Evolutionary conservation across 2,888 invertebrate species (phyloP), one percentile per base, ranked within the genome.

Genomic region (Meiosimyza decipiens): DNA sequence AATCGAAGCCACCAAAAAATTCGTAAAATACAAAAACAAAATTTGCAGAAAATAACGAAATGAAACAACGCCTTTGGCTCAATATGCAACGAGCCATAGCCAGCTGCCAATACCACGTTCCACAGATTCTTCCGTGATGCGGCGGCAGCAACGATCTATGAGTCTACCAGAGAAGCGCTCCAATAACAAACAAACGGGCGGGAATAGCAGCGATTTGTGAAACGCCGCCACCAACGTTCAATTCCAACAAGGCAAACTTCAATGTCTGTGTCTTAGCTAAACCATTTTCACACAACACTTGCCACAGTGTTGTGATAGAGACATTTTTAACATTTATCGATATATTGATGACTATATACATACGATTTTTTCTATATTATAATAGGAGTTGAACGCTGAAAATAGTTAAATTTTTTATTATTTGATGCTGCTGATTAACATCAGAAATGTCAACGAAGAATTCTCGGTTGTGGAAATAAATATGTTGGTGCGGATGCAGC

Each of bases 11-110:
- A 71, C 52, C 57, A 71, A 63, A 51, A 74, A 62, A 71, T 63
- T 40, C 69, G 69, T 60, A 52, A 64, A 79, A 80, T 40, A 62
- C 76, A 74, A 64, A 52, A 72, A 64, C 62, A 40, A 69, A 59
- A 71, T 40, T 71, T 55, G 22, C 71, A 60, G 13, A 65, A 47
- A 55, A 52, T 16, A 64, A 50, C 59, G 49, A 28, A 54, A 47
- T 59, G 22, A 47, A 62, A 65, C 65, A 74, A 66, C 71, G 68
- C 59, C 64, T 62, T 16, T 55, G 59, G 47, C 72, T 40, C 40
- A 9, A 9, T 40, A 9, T 40, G 63, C 72, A 55, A 51, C 68
- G 63, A 76, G 80, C 81, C 79, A 79, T 80, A 80, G 15, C 18
- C 81, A 81, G 15, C 18, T 33, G 64, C 51, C 65, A 28, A 49